Evolutionary conservation across 2,888 invertebrate genomes (phyloP), one percentile per base, ranked within the genome.

Genomic region (Dryomyza anilis): DNA sequence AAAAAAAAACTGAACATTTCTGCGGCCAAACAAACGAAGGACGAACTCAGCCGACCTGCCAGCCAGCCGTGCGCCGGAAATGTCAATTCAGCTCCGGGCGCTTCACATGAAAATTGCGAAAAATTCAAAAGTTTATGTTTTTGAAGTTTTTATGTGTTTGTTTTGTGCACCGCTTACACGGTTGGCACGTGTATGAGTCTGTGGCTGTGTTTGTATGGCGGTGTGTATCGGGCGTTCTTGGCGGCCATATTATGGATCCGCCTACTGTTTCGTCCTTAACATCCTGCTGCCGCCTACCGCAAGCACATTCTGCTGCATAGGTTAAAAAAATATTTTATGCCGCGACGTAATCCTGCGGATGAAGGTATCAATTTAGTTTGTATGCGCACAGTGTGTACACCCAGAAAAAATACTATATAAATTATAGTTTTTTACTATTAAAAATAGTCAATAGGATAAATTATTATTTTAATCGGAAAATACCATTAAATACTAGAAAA

Each of bases 11-110:
- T n/a, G n/a, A n/a, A n/a, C n/a, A n/a, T n/a, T n/a, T n/a, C n/a
- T n/a, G n/a, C n/a, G n/a, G n/a, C n/a, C n/a, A n/a, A n/a, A n/a
- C n/a, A n/a, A n/a, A n/a, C n/a, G n/a, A n/a, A n/a, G n/a, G n/a
- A n/a, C n/a, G n/a, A n/a, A n/a, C n/a, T 33, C 10, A 33, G 50
- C 25, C 39, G 14, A 39, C 39, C 39, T 39, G 33, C 7, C 33
- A 12, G 33, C 33, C 7, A 16, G 33, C 29, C 52, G 8, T 14
- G 16, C 33, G 58, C 64, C 64, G 59, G 64, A 53, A 60, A 64
- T 59, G 55, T 64, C 59, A 60, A 60, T 60, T 60, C 55, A 55
- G 46, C 60, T 46, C 48, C 58, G 29, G 52, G 36, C 64, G 64
- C 64, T 23, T 64, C 46, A 27, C 63, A 36, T 50, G 43, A 43